A percentile compares a stretch with the other conserved stretches of the same genome.
Evolutionary conservation across 2,888 invertebrate genomes (phyloP).

Genomic region (Lottia gigantea): DNA sequence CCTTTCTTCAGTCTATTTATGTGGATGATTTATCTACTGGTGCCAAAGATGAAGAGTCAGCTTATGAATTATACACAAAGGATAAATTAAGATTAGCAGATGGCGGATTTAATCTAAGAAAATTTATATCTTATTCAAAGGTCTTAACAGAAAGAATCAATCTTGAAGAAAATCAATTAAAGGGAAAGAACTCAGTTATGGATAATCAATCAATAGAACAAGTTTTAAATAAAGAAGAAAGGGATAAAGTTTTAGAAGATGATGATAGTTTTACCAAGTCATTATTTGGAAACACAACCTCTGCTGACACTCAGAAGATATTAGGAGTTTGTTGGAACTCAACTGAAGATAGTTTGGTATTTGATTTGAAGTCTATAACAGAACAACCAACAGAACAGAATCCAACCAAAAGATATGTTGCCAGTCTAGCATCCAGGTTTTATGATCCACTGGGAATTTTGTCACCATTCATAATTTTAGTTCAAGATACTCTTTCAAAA

Average conservation of each 20-base stretch:
- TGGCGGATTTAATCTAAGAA: background rate
- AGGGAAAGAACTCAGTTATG: background rate
- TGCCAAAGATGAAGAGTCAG: background rate
- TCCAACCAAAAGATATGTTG: background rate
- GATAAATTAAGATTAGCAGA: background rate
- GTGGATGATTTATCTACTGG: background rate
- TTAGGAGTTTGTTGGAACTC: background rate
- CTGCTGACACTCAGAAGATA: background rate
- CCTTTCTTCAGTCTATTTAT: background rate
- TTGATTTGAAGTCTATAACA: conserved; percentile 4
- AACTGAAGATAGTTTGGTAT: conserved; percentile 1
- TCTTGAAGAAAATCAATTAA: background rate
- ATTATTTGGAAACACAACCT: background rate
- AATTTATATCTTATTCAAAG: background rate
- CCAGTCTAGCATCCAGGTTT: background rate
- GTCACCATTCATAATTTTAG: background rate
- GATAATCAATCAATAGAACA: too few species aligned
- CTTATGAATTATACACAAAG: background rate
- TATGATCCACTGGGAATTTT: background rate
- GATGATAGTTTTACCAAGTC: background rate
- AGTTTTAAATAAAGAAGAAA: background rate
- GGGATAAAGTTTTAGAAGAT: background rate
- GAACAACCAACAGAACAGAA: background rate
- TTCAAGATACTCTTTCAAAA: conserved; percentile 7
- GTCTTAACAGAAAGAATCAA: background rate